A percentile compares a stretch with the other conserved stretches of the same genome.
Conservation (phyloP, 2,797 vertebrate genomes). For the Channallabes apus region DNA sequence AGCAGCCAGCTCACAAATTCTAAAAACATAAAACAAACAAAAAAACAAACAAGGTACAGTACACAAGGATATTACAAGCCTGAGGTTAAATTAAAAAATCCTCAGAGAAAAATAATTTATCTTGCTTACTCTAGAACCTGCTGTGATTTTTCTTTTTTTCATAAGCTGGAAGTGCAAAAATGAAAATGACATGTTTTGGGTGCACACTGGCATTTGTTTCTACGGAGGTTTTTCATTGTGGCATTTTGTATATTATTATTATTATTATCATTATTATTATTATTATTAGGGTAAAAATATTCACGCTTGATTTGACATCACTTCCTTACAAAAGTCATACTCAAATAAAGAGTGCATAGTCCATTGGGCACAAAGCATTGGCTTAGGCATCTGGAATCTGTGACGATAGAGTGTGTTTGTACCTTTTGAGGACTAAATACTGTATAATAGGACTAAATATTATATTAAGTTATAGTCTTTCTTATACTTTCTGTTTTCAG, state of each 20-base stretch:
- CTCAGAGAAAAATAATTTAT: not conserved
- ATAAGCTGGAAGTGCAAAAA: not conserved
- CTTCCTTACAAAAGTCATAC: not conserved
- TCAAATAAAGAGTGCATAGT: not conserved
- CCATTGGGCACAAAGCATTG: not conserved
- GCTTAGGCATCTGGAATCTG: not conserved
- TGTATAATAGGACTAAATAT: not conserved
- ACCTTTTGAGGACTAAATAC: not conserved
- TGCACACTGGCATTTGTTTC: not conserved
- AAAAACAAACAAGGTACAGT: too few relatives aligned
- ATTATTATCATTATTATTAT: not conserved
- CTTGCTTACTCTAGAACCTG: not conserved
- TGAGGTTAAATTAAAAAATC: too few relatives aligned
- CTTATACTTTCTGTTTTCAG: constrained; percentile 63
- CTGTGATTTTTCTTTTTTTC: not conserved
- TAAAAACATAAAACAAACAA: too few relatives aligned
- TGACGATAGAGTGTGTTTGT: not conserved
- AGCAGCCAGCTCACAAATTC: too few relatives aligned
- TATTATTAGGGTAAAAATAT: not conserved
- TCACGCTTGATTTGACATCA: not conserved
- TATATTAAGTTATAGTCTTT: not conserved
- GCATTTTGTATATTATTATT: not conserved
- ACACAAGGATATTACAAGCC: too few relatives aligned
- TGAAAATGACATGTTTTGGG: not conserved
- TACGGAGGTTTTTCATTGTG: not conserved